phyloP scores from a whole-genome alignment of 2,888 invertebrate species.

The Agrochola macilenta region DNA sequence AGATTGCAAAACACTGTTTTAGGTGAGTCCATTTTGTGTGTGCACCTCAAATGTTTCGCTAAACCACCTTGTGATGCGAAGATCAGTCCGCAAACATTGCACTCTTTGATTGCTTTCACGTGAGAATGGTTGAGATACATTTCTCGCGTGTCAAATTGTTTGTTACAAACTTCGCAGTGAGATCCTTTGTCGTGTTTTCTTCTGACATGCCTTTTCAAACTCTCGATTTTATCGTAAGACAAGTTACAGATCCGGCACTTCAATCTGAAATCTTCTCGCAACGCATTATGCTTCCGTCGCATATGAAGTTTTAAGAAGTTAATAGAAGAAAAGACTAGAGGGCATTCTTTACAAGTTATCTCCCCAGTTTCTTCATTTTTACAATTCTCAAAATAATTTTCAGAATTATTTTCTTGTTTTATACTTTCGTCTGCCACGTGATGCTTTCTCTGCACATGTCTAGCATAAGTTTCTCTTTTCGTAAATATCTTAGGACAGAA shows the following conservation, averaged over 20 bases:
- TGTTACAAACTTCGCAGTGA: constrained; percentile 83
- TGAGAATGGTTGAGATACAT: constrained; percentile 83
- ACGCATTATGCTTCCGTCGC: constrained; percentile 85
- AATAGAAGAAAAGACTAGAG: constrained; percentile 82
- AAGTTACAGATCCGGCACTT: constrained; percentile 86
- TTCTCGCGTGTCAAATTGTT: constrained; percentile 82
- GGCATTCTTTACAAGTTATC: constrained; percentile 82
- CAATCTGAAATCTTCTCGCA: constrained; percentile 82
- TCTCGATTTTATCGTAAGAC: constrained; percentile 87
- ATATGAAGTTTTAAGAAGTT: constrained; percentile 85
- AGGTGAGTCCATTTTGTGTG: constrained; percentile 82
- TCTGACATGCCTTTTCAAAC: constrained; percentile 84
- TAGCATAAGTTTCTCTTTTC: constrained; percentile 83
- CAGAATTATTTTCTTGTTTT: constrained; percentile 42
- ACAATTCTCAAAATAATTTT: constrained; percentile 70
- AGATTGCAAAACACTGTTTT: constrained; percentile 83
- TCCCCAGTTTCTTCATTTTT: constrained; percentile 82
- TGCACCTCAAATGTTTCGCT: constrained; percentile 83
- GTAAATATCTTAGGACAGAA: constrained; percentile 84
- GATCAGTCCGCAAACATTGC: constrained; percentile 83
- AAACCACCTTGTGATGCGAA: constrained; percentile 83
- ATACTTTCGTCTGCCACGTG: constrained; percentile 69
- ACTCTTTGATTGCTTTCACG: constrained; percentile 80
- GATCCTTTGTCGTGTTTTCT: constrained; percentile 84
- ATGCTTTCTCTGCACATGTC: constrained; percentile 87